Evolutionary conservation across 64 coral and sea anemone species (phyloP).

Genomic region (Montipora capricornis): DNA sequence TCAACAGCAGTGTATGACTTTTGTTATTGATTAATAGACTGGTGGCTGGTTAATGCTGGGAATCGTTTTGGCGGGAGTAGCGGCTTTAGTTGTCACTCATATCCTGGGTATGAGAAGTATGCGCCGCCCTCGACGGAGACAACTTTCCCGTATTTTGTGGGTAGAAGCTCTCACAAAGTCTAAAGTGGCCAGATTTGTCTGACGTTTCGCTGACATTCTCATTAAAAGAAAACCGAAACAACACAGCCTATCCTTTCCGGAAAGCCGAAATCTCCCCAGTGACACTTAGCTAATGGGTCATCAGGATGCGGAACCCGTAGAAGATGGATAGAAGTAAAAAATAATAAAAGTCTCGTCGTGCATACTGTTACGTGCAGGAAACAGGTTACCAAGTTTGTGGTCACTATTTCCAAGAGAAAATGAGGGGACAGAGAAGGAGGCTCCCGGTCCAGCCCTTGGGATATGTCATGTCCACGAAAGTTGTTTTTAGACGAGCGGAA

Average conservation of each 20-base stretch:
- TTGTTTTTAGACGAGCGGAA: too few species aligned
- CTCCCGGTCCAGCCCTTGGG: too few species aligned
- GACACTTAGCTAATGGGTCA: too few species aligned
- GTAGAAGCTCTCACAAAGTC: constrained; percentile 70
- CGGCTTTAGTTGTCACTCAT: constrained; percentile 48
- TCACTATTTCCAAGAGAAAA: too few species aligned
- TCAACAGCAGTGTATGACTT: not conserved
- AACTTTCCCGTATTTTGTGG: constrained; percentile 57
- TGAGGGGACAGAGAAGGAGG: too few species aligned
- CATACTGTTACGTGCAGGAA: too few species aligned
- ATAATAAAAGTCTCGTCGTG: too few species aligned
- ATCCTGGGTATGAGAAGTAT: constrained; percentile 57
- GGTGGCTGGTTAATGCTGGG: constrained; percentile 79
- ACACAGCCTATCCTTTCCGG: not conserved
- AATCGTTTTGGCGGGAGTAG: constrained; percentile 67
- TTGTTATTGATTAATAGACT: constrained; percentile 42
- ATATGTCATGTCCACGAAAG: too few species aligned
- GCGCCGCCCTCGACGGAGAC: constrained; percentile 16
- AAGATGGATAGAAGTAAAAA: too few species aligned
- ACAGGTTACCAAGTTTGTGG: too few species aligned
- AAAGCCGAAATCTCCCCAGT: too few species aligned
- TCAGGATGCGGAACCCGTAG: too few species aligned
- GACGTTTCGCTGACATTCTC: not conserved
- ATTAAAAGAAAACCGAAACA: not conserved
- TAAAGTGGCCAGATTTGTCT: constrained; percentile 63